These are phyloP conservation scores for Peromyscus melanophrys DNA, from an alignment of 2,797 vertebrate species.

Conservation along the genomic window DNA sequence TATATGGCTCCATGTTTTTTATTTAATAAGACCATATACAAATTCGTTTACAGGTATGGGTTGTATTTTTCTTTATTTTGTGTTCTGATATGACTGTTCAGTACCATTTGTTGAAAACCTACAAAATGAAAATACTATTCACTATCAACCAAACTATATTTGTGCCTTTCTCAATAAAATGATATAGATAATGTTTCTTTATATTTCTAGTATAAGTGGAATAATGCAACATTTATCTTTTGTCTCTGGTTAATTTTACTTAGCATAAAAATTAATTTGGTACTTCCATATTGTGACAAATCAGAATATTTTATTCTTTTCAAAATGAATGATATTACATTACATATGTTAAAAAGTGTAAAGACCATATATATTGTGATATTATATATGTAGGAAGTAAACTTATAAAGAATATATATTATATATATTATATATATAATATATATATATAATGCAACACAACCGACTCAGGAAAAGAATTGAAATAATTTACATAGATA, in stretches of 20 bases:
- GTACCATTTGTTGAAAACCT: not conserved
- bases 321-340: not conserved
- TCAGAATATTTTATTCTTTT: not conserved
- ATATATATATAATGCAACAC: too few species aligned
- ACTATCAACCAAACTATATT: not conserved
- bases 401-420: too few species aligned
- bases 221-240: not conserved
- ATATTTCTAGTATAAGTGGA: not conserved
- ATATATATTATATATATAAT: too few species aligned
- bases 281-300: not conserved
- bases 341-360: not conserved
- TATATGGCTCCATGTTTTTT: too few species aligned
- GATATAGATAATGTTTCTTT: not conserved
- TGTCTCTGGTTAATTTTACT: not conserved
- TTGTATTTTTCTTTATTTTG: not conserved
- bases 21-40: too few species aligned
- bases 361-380: too few species aligned
- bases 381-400: too few species aligned
- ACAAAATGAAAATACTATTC: not conserved
- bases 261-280: not conserved
- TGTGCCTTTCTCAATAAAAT: not conserved
- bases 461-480: not conserved
- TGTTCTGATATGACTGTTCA: not conserved
- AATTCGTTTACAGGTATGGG: not conserved
- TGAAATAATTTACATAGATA: not conserved